These are phyloP conservation scores for Isurus oxyrinchus DNA, from an alignment of 2,113 vertebrate genomes.

Conservation along the genomic window DNA sequence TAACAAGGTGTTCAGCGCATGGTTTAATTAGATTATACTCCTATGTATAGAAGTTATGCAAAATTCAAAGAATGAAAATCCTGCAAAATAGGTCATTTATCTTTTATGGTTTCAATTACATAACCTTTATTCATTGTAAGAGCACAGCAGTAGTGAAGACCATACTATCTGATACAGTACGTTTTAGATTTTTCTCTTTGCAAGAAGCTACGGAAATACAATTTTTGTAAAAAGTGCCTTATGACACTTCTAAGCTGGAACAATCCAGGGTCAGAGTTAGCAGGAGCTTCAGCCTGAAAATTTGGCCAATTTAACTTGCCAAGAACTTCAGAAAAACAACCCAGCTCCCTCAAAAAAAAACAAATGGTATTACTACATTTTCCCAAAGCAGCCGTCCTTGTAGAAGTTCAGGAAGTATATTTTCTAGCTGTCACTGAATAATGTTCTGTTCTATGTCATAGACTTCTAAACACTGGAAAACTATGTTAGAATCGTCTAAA, in stretches of 20 bases:
- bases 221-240: too few relatives aligned
- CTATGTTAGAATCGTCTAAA: neutral
- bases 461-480: neutral
- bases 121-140: too few relatives aligned
- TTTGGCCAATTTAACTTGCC: too few relatives aligned
- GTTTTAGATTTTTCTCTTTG: neutral
- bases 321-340: too few relatives aligned
- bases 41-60: neutral
- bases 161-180: neutral
- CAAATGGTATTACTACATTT: neutral
- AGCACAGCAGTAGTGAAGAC: too few relatives aligned
- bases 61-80: too few relatives aligned
- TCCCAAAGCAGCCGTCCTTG: neutral
- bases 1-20: too few relatives aligned
- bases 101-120: too few relatives aligned
- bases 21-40: too few relatives aligned
- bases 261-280: neutral
- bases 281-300: neutral
- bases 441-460: neutral
- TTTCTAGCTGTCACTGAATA: neutral
- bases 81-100: too few relatives aligned
- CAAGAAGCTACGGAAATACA: neutral
- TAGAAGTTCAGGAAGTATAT: neutral
- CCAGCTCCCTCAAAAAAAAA: too few relatives aligned
- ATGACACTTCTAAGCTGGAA: neutral